Base-by-base conservation (phyloP, 92 coral and sea anemone genomes). In the Epizoanthus stellaris region DNA sequence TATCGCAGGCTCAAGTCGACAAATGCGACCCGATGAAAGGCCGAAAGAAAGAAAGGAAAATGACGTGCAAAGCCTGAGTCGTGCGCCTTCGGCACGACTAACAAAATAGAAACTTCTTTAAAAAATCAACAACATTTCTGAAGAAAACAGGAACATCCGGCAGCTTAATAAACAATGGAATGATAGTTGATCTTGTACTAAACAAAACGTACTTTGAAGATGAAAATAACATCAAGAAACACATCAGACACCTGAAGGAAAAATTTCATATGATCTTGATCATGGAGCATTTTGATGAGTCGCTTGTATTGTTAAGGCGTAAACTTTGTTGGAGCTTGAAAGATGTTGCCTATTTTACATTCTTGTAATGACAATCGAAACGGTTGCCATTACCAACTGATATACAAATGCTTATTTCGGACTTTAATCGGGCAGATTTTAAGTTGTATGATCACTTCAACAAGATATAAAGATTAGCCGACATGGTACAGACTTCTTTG, bases 261-360 rank as follows among this genome's bases (percentile, higher is more conserved):
- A 76, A 76, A 53, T 76, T 76, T 59, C 60, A 17, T 76, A 67
- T 76, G 4, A 76, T 76, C 68, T 59, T 76, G 53, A 59, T 76
- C 68, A 76, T 68, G 38, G 81, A 76, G n/a, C 60, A 76, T 15
- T 76, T 76, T 25, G 81, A 76, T 16, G 81, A 76, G 49, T 76
- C 81, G 5, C 67, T 76, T 58, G 68, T 76, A 14, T 40, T 76
- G 17, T 36, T 76, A 59, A 76, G 60, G 69, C 68, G 81, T 16
- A 17, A 76, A 17, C 36, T 76, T 3, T 76, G 81, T 25, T 76
- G 81, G 81, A 53, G 52, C 20, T 25, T 76, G 25, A 68, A 76
- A 57, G 81, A 76, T 40, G 81, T 76, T 49, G 17, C 68, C 53
- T 76, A 76, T 36, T 76, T 76, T 39, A 9, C 60, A 53, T 76